Conservation (phyloP, 2,113 vertebrate genomes). For the Zosterops pallidus region DNA sequence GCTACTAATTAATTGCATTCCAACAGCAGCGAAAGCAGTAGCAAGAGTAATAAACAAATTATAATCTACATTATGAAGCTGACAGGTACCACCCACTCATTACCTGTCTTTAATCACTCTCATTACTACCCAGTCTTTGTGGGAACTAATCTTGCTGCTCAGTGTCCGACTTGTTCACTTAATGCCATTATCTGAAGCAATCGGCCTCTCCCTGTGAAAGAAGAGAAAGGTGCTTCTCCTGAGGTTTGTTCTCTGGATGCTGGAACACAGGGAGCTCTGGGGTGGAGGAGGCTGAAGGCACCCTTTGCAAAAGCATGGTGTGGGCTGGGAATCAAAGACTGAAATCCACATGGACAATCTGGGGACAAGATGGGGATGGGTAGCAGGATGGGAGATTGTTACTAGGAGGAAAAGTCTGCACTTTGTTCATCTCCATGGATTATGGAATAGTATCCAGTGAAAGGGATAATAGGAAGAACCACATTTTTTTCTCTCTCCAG, state of each 20-base stretch:
- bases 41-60: conserved; percentile 62
- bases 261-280: background rate
- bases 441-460: background rate
- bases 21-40: conserved; percentile 61
- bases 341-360: background rate
- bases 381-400: background rate
- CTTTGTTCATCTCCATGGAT: background rate
- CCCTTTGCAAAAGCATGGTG: background rate
- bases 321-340: background rate
- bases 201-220: background rate
- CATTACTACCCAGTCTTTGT: conserved; percentile 57
- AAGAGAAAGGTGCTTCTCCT: conserved; percentile 44
- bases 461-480: background rate
- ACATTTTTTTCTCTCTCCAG: background rate
- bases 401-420: background rate
- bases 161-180: conserved; percentile 32
- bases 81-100: conserved; percentile 57
- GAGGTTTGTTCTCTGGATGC: background rate
- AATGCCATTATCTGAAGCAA: conserved; percentile 46
- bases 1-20: conserved; percentile 54
- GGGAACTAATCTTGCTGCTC: conserved; percentile 54
- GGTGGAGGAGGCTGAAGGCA: background rate
- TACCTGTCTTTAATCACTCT: conserved; percentile 61
- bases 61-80: conserved; percentile 52
- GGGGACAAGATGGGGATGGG: background rate